Base-by-base conservation (phyloP, 2,113 vertebrate genomes). In the Puffinus mauretanicus region DNA sequence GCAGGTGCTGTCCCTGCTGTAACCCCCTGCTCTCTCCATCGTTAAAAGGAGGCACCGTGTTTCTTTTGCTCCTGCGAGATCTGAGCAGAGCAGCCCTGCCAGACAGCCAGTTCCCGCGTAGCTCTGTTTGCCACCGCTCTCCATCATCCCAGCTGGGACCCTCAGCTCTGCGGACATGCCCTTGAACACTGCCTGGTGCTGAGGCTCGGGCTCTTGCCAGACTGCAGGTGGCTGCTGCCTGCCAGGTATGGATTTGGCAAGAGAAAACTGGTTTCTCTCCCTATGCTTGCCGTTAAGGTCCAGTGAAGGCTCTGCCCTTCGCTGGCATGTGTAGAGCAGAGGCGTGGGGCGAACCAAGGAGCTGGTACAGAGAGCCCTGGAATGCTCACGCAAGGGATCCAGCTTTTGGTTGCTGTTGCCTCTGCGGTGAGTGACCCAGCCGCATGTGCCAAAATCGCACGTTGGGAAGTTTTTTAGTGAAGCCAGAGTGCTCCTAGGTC, bases 361-460 rank as follows among this genome's bases (percentile, higher is more conserved):
- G 61, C 42, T 19, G n/a, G 5, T 0, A 1, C 2, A 25, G 58
- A 25, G 73, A 52, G 8, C 16, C 26, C 66, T 7, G 5, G 20
- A 9, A 3, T 1, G 6, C 2, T 5, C 0, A 0, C 2, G 13
- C 3, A 8, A 25, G 6, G 26, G 22, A 25, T 26, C 34, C 30
- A 20, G 38, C 44, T 38, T 16, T 24, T 9, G 12, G 30, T 29
- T 13, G 36, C 22, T 3, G 0, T 13, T 15, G 24, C 13, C 85
- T 38, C 16, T 30, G 26, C 2, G 2, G 66, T 4, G 7, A 34
- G 46, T 1, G 4, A 42, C 36, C n/a, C 2, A 1, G 44, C 14
- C 11, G 1, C 2, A 0, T 0, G 11, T 36, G 62, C 72, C 1
- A 0, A 36, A 64, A 30, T 27, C 7, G 4, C 29, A 1, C 29